These are phyloP conservation scores for Petrolisthes manimaculis DNA, from an alignment of 2,888 invertebrate genomes.

Conservation along the genomic window DNA sequence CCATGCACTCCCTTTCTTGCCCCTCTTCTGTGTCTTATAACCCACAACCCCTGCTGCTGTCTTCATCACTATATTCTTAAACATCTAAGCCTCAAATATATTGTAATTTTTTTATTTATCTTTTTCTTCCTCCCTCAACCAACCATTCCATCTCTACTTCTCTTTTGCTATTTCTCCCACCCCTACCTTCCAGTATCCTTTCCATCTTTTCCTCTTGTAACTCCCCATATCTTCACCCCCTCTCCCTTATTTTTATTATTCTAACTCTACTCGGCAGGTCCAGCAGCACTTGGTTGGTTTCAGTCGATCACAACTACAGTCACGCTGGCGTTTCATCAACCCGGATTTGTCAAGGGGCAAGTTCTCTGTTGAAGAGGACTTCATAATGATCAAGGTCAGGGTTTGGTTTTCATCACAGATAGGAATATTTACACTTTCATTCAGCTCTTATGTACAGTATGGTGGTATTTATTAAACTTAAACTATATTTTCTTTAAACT, in stretches of 20 bases:
- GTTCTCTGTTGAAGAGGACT: conserved; percentile 61
- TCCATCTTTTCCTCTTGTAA: background rate
- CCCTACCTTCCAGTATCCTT: background rate
- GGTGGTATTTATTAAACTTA: background rate
- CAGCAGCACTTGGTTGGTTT: conserved; percentile 62
- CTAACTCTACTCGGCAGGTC: conserved; percentile 25
- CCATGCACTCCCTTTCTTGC: too few relatives aligned
- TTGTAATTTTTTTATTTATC: background rate
- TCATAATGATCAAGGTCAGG: conserved; percentile 58
- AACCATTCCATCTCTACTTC: background rate
- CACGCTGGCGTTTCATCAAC: conserved; percentile 58
- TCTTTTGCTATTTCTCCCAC: background rate
- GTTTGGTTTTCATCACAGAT: background rate
- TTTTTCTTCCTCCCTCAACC: background rate
- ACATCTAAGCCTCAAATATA: too few relatives aligned
- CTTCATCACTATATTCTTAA: too few relatives aligned
- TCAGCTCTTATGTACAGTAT: background rate
- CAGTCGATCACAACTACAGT: conserved; percentile 56
- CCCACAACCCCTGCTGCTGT: too few relatives aligned
- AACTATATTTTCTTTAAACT: too few relatives aligned
- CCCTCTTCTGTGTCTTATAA: too few relatives aligned
- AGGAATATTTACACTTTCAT: background rate
- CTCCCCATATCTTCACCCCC: too few relatives aligned
- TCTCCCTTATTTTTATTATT: background rate
- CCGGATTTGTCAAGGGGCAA: conserved; percentile 54